Evolutionary conservation across 30 jellyfish, hydroid and myxozoan genomes (phyloP).

Genomic region (Hydra vulgaris): DNA sequence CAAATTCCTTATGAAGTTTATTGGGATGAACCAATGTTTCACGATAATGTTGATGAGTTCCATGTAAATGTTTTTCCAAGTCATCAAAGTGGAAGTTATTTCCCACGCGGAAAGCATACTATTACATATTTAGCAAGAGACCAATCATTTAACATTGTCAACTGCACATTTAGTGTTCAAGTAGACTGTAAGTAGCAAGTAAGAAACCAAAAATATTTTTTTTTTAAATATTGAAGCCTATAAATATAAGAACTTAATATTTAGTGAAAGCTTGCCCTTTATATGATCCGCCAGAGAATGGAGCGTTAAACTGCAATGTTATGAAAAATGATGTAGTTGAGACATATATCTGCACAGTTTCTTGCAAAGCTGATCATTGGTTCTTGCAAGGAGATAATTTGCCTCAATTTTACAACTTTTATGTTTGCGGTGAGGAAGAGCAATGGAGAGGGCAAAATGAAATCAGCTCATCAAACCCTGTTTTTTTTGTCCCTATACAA

Average conservation of each 20-base stretch:
- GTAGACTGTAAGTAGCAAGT: constrained; percentile 46
- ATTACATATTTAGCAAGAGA: constrained; percentile 45
- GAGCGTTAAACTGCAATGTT: constrained; percentile 63
- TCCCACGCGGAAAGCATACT: constrained; percentile 43
- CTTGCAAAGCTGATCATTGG: constrained; percentile 60
- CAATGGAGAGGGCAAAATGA: constrained; percentile 82
- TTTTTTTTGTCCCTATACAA: constrained; percentile 36
- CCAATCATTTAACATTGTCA: constrained; percentile 42
- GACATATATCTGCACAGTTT: constrained; percentile 56
- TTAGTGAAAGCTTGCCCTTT: constrained; percentile 57
- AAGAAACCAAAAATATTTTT: not conserved
- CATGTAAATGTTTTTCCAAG: constrained; percentile 9
- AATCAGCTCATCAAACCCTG: constrained; percentile 23
- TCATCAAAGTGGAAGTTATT: constrained; percentile 55
- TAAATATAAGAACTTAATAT: not conserved
- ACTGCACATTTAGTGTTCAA: constrained; percentile 67
- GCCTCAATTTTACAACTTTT: constrained; percentile 46
- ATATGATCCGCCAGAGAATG: constrained; percentile 78
- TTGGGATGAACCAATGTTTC: constrained; percentile 65
- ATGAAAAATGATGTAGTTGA: constrained; percentile 51
- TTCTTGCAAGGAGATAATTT: constrained; percentile 45
- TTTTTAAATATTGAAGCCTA: not conserved
- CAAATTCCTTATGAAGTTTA: constrained; percentile 40
- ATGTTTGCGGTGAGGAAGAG: constrained; percentile 76
- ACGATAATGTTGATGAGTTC: constrained; percentile 67